Base-by-base conservation (phyloP, 1,140 invertebrate species). In the Metopolophium dirhodum region DNA sequence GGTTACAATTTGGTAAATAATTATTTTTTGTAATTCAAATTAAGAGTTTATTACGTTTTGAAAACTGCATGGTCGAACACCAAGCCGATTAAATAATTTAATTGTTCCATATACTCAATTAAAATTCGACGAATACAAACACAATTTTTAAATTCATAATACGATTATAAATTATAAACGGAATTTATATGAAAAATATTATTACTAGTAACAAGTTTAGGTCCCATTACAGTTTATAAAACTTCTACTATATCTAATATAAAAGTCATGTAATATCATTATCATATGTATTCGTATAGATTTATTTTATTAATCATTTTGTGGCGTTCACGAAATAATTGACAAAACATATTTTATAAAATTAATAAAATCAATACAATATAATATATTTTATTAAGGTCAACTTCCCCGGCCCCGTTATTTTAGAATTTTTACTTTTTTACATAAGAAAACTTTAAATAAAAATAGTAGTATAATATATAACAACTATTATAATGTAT, bases 51-150 rank as follows among this genome's bases (percentile, higher is more conserved):
- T 86, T 86, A 20, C 11, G 30, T 86, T 86, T 86, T 47, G 30
- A 86, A 86, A 86, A 47, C 14, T n/a, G 85, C 85, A 86, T 86
- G 85, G 45, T 47, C 37, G 37, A 86, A n/a, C 85, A 47, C 85
- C 41, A 86, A 86, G 37, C 41, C 23, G 41, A 86, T 86, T 86
- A 86, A n/a, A 41, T 86, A 86, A 86, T 86, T 86, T 47, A 86
- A 86, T 86, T n/a, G 85, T n/a, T 86, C 41, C 37, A 85, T 86
- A 47, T 20, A 45, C 83, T 86, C 41, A 86, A 86, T 86, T 86
- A 86, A 86, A 86, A 86, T 47, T 86, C 26, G 26, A 86, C 30
- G 14, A 86, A 86, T n/a, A 45, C 23, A 86, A 86, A 49, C 45
- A 47, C 23, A 41, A 41, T 47, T 86, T 86, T 86, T n/a, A 49